A percentile compares a stretch with the other conserved stretches of the same genome.
phyloP scores from a whole-genome alignment of 2,888 invertebrate species.

The Morinoia aosen region DNA sequence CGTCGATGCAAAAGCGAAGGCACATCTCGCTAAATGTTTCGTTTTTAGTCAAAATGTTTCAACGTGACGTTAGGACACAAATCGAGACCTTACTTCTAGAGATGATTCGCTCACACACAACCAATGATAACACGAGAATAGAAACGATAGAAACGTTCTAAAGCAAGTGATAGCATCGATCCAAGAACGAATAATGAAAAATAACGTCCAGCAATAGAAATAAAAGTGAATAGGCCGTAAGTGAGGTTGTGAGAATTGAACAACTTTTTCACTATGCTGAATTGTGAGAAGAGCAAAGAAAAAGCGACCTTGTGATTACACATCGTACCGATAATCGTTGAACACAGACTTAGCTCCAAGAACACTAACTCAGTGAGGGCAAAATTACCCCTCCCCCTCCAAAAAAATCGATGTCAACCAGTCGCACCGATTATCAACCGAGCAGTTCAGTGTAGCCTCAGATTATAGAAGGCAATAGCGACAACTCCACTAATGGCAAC shows the following conservation, averaged over 20 bases:
- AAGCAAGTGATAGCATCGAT: not conserved
- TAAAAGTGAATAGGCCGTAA: not conserved
- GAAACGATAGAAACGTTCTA: slow-evolving; percentile 21
- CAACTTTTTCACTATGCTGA: not conserved
- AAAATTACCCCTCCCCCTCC: slow-evolving; percentile 27
- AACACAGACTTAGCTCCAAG: not conserved
- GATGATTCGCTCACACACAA: slow-evolving; percentile 37
- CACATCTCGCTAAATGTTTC: slow-evolving; percentile 43
- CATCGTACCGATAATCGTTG: slow-evolving; percentile 6
- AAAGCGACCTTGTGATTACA: slow-evolving; percentile 39
- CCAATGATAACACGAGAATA: slow-evolving; percentile 21
- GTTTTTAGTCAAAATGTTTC: slow-evolving; percentile 34
- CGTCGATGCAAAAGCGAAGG: slow-evolving; percentile 52
- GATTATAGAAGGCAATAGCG: not conserved
- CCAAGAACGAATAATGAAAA: not conserved
- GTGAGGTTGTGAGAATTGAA: not conserved
- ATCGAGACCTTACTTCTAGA: not conserved
- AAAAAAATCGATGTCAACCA: slow-evolving; percentile 45
- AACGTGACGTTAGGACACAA: not conserved
- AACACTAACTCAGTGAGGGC: not conserved
- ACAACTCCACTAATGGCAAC: not conserved
- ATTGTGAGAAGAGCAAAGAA: not conserved
- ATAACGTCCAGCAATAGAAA: not conserved
- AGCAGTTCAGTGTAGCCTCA: not conserved
- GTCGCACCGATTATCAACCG: not conserved